Conservation (phyloP, 2,797 vertebrate genomes). For the Tangara arthus region DNA sequence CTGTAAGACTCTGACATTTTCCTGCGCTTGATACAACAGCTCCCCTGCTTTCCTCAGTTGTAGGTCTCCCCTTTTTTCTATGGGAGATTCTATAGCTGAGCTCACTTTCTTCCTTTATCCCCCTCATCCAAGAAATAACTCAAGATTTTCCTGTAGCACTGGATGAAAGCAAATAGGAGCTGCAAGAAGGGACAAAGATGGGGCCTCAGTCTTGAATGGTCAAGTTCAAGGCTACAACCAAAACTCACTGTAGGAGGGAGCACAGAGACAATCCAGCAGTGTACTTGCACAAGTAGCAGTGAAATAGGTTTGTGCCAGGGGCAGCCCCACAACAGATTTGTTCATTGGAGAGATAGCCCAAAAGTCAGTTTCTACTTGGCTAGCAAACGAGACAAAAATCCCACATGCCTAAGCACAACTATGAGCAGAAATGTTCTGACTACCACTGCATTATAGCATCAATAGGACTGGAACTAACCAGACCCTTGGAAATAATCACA, state of each 20-base stretch:
- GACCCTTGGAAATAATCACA: neutral
- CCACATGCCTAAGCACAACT: accelerated
- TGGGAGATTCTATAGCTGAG: neutral
- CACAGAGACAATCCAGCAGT: neutral
- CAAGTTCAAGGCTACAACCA: neutral
- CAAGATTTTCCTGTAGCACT: neutral
- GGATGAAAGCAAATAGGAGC: neutral
- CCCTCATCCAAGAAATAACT: neutral
- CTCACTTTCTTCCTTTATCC: neutral
- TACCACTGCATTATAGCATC: neutral
- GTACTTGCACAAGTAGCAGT: neutral
- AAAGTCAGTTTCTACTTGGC: neutral
- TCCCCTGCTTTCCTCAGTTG: neutral
- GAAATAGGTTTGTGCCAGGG: neutral
- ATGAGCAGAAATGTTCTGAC: neutral
- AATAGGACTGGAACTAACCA: neutral
- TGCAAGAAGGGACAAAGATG: neutral
- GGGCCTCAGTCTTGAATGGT: neutral
- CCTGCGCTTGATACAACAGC: neutral
- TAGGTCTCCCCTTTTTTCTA: neutral
- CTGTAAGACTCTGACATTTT: neutral
- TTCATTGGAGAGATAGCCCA: neutral
- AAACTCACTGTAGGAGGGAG: neutral
- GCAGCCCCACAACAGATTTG: neutral
- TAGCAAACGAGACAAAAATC: neutral